Base-by-base conservation (phyloP, 2,888 invertebrate species). In the Dendrolimus houi region DNA sequence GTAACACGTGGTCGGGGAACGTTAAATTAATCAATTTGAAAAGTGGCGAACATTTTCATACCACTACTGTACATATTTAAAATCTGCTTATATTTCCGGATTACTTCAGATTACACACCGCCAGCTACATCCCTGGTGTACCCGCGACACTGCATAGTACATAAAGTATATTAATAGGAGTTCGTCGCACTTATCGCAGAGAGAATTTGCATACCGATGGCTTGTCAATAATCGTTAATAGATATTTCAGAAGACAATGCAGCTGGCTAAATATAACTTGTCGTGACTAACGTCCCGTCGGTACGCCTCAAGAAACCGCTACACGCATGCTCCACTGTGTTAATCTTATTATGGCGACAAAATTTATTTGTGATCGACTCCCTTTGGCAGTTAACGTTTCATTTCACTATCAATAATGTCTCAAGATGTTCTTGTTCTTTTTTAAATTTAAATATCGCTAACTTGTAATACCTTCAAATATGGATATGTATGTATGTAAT, bases 241-340 rank as follows among this genome's bases (percentile, higher is more conserved):
- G 90, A 89, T 86, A 88, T 89, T 87, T 88, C 84, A 89, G 89
- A 90, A 87, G 87, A 89, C 90, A 90, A 89, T 89, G 87, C 89
- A 85, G 83, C 82, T 74, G 85, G 75, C 89, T 89, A 89, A 86
- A 85, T 86, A 82, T 90, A 90, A 87, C 70, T 63, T 77, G 68
- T 65, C 62, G 87, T 88, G 90, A 89, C 83, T 88, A 89, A 89
- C 87, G 85, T 71, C 72, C 78, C 81, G 85, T 80, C 86, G 76
- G 69, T 65, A 73, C 67, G 60, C 60, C 65, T 61, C 65, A 55
- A 64, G 69, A 71, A 65, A 64, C 65, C 65, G 63, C 74, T 71
- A 73, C 77, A 71, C 78, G 81, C 81, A 80, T 81, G 78, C 80
- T 69, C 80, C 71, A 68, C 78, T 80, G 74, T 87, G 83, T 87